Base-by-base conservation (phyloP, 2,113 vertebrate species). In the Boulengeromyrus knoepffleri region DNA sequence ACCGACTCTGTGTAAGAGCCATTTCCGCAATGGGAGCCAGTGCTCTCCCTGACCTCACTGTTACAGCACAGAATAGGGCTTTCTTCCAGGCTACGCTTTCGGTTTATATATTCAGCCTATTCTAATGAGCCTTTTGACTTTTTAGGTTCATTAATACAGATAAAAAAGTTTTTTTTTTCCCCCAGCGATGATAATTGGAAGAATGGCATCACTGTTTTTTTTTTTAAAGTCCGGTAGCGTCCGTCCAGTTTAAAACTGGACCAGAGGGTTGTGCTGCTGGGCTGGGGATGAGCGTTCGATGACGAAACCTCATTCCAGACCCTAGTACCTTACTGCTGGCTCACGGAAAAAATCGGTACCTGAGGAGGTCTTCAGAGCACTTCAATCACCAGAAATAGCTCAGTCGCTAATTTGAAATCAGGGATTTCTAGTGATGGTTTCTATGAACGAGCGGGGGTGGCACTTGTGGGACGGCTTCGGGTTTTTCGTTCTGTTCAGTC, bases 41-140 rank as follows among this genome's bases (percentile, higher is more conserved):
- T 13, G 15, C 45, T 88, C 42, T 88, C 58, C 36, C 58, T 70
- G 88, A 74, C 88, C 62, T 50, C 12, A 45, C 88, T 31, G n/a
- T 45, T 13, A 66, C 87, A 46, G 56, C 62, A 12, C 45, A 5
- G 88, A 47, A 49, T 31, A 88, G 47, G 24, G 62, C 39, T 70
- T 56, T 88, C 21, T 46, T 89, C n/a, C 39, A n/a, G n/a, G n/a
- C 53, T 62, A 46, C 7, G n/a, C 17, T 62, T 42, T 9, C 36
- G 4, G 39, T 87, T 87, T 53, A 87, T 87, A 50, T n/a, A 36
- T 88, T 66, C 36, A 84, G 70, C 50, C 49, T 24, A 45, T 83
- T 84, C 46, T 83, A 83, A 83, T 56, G 62, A 88, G 50, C 19
- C 46, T 56, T 53, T 83, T 83, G 50, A 36, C 50, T 89, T 84